Evolutionary conservation across 1,140 invertebrate species (phyloP).

Genomic region (Adoxophyes honmai): DNA sequence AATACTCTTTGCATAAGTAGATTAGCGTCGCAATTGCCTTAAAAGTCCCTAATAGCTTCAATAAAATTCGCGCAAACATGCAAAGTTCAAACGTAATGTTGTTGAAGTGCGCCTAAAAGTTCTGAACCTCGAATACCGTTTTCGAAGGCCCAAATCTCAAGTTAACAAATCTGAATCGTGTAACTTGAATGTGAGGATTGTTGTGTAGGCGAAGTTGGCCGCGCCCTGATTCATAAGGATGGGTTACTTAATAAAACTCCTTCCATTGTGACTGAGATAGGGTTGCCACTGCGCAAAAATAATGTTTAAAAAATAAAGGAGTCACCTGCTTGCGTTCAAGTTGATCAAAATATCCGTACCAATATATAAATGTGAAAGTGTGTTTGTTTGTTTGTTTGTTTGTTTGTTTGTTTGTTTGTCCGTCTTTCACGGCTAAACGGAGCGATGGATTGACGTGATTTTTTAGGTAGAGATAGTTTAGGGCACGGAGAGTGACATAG

Average conservation of each 20-base stretch:
- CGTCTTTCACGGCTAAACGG: too few relatives aligned
- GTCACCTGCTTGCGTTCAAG: not conserved
- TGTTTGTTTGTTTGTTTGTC: too few relatives aligned
- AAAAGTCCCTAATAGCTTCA: not conserved
- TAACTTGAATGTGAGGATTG: conserved; percentile 16
- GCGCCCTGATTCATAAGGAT: conserved; percentile 28
- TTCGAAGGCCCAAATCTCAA: not conserved
- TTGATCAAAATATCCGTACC: not conserved
- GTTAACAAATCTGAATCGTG: not conserved
- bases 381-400: too few relatives aligned
- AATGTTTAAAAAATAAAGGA: not conserved
- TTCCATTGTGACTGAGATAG: conserved; percentile 20
- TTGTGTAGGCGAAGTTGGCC: conserved; percentile 17
- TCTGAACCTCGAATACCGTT: not conserved
- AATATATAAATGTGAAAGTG: too few relatives aligned
- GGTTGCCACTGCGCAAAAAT: conserved; percentile 17
- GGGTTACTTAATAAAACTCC: conserved; percentile 31
- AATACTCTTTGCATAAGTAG: too few relatives aligned
- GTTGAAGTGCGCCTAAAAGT: not conserved
- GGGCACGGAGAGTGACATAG: too few relatives aligned
- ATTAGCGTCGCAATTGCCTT: too few relatives aligned
- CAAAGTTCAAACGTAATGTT: conserved; percentile 4
- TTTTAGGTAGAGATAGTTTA: too few relatives aligned
- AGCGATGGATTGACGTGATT: too few relatives aligned
- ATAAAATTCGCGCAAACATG: not conserved